Evolutionary conservation across 2,113 vertebrate species (phyloP), one percentile per base, ranked within the genome.

Genomic region (Tragelaphus scriptus): DNA sequence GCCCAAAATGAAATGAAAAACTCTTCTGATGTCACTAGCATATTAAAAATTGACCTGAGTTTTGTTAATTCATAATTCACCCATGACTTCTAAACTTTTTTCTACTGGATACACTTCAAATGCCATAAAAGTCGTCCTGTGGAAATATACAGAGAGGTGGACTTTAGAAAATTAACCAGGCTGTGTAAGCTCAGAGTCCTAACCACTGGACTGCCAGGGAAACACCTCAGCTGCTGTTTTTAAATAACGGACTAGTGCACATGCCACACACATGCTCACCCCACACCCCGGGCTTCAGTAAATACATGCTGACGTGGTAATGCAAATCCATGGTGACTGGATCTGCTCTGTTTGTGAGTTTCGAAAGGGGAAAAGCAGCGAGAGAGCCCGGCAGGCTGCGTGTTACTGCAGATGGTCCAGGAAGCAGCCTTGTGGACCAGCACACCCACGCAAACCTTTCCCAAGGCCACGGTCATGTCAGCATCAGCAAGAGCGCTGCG

Each of bases 311-410:
- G 32, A 2, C 16, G 10, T 47, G 23, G n/a, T 6, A 12, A 59
- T 12, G 1, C 40, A 51, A 30, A 53, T 47, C 63, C 92, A 49
- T 1, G 1, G 30, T 5, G 58, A 21, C 58, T 30, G 6, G 2
- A 25, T 5, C 61, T 15, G 85, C 61, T 56, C 21, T 8, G 59
- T 47, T n/a, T 26, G 59, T 71, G 16, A 28, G 32, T 36, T 49
- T 36, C 11, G 0, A 55, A 26, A 58, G 53, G 23, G 14, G 21
- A 9, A 44, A 55, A 14, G 40, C 0, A 0, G 5, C 49, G 30
- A 36, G n/a, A 11, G 63, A 44, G 7, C 1, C 1, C 0, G 0
- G 49, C 16, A 28, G 21, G 71, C 28, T 11, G 30, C 2, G 1
- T 1, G 17, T 49, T 4, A 23, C 30, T 19, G 53, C 3, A 47